phyloP scores from a whole-genome alignment of 2,888 invertebrate genomes.

The Onchidella celtica region DNA sequence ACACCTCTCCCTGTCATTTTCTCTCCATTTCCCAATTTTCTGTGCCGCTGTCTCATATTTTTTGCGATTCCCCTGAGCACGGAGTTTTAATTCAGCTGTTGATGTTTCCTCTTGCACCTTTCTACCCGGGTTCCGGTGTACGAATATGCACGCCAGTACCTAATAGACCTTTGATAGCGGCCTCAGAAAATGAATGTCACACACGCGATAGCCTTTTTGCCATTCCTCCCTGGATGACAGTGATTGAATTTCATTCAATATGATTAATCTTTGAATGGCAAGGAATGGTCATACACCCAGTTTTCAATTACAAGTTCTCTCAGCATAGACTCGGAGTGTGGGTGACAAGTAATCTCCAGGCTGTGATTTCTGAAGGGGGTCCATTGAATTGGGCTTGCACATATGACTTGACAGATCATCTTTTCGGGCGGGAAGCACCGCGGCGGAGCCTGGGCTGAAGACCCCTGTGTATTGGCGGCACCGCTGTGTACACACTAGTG shows the following conservation, averaged over 20 bases:
- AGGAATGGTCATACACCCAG: conserved; percentile 11
- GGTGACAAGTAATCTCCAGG: conserved; percentile 16
- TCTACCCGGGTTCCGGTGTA: no score
- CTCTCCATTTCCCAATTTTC: no score
- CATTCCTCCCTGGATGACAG: not conserved
- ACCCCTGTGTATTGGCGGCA: not conserved
- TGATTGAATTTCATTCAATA: conserved; percentile 15
- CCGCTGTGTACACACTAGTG: conserved; percentile 7
- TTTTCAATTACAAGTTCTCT: conserved; percentile 7
- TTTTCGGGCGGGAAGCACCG: not conserved
- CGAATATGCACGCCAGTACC: no score
- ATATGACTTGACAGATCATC: conserved; percentile 9
- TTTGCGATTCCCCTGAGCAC: no score
- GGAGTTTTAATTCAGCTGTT: no score
- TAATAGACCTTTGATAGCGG: not conserved
- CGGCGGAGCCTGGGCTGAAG: no score
- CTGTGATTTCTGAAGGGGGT: not conserved
- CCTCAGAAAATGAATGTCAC: conserved; percentile 10
- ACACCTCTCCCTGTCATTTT: no score
- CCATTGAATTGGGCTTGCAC: not conserved
- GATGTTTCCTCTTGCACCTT: no score
- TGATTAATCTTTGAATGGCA: conserved; percentile 16
- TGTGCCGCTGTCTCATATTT: no score
- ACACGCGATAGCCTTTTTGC: conserved; percentile 16
- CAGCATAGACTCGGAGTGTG: not conserved